Conservation (phyloP, 2,113 vertebrate genomes). For the Rafetus swinhoei region DNA sequence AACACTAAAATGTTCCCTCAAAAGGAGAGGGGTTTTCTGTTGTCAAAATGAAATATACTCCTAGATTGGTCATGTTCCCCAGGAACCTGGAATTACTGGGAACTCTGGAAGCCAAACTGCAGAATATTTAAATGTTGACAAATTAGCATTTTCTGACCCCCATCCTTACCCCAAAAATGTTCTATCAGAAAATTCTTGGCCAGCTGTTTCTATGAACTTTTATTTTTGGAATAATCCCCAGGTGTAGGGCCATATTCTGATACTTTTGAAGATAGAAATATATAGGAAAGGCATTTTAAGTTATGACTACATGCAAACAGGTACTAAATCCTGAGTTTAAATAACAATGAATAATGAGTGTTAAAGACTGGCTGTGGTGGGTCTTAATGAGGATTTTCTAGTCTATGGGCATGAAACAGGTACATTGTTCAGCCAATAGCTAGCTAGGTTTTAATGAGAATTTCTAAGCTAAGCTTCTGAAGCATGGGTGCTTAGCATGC, state of each 20-base stretch:
- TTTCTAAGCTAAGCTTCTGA: not conserved
- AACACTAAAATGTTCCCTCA: not conserved
- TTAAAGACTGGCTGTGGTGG: not conserved
- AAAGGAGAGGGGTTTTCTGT: not conserved
- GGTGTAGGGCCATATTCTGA: not conserved
- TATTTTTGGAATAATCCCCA: not conserved
- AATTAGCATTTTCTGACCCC: not conserved
- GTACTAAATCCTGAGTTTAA: not conserved
- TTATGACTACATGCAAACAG: not conserved
- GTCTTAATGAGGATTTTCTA: not conserved
- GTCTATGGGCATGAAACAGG: not conserved
- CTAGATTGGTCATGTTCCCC: not conserved
- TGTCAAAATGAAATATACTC: not conserved
- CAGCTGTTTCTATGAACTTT: not conserved
- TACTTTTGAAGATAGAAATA: conserved; percentile 6
- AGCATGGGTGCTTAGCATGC: not conserved
- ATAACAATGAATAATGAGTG: not conserved
- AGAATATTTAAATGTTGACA: not conserved
- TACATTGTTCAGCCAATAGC: not conserved
- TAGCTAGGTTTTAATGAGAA: not conserved
- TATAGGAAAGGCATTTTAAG: not conserved
- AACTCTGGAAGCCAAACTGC: not conserved
- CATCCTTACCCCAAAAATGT: not conserved
- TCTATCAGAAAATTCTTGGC: not conserved
- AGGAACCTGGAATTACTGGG: not conserved